Base-by-base conservation (phyloP, 2,888 invertebrate species). In the Timandra comae region DNA sequence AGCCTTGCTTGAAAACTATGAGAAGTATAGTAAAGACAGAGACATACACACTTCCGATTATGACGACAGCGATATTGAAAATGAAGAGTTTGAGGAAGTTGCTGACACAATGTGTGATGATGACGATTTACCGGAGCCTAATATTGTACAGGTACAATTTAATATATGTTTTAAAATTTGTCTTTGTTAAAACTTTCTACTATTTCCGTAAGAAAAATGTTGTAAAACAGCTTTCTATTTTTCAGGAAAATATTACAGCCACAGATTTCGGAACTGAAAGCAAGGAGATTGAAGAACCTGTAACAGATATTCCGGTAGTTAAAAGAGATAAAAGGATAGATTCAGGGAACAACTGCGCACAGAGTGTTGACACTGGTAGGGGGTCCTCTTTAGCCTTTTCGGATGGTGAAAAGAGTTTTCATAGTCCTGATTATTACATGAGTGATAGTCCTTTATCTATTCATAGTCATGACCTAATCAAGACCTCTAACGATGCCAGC, bases 361-460 rank as follows among this genome's bases (percentile, higher is more conserved):
- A 60, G 3, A 81, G 77, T 48, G 52, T 71, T 30, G 85, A 85
- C 43, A 79, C 81, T 2, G 84, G 85, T 1, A 49, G 75, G 27
- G 84, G 81, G 6, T 84, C 85, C 10, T 86, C 84, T 3, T 53
- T 76, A 11, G 71, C 66, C 19, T 68, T 58, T 44, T 80, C 78
- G 7, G 76, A 79, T 46, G 67, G 52, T 21, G 78, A 79, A 26
- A 79, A 75, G 48, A 65, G 66, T 45, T 56, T 62, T 8, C 56
- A 61, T 33, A 81, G 81, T 41, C 77, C 78, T 27, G 75, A 78
- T 35, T 75, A 70, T 41, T 64, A 48, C 20, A 45, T 48, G 29
- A 46, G 46, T 27, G 52, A 62, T 21, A 65, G 65, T 38, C 65
- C 69, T 12, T 13, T 53, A 9, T 41, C 37, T 12, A 45, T 45